A percentile compares a stretch with the other conserved stretches of the same genome.
Conservation (phyloP, 1,140 invertebrate genomes). For the Vollenhovia emeryi region DNA sequence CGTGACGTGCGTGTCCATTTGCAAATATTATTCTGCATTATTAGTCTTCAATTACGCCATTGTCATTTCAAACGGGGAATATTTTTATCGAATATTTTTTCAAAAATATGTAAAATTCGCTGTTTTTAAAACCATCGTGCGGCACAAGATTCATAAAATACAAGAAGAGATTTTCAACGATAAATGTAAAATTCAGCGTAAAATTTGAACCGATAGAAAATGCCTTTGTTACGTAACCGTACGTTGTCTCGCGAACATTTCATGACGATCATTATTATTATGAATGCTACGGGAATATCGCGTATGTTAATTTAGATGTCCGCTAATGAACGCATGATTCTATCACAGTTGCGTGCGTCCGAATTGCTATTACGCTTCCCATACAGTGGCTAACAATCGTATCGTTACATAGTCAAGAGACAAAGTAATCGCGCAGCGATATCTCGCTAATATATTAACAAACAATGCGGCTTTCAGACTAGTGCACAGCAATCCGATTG, state of each 20-base stretch:
- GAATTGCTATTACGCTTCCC: constrained; percentile 22
- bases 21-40: not conserved
- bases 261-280: not conserved
- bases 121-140: not conserved
- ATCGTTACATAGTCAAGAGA: constrained; percentile 12
- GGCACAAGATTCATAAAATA: not conserved
- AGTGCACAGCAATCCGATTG: not conserved
- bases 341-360: not conserved
- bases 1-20: not conserved
- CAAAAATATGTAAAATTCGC: not conserved
- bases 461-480: constrained; percentile 12
- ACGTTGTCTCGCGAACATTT: not conserved
- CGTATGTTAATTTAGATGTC: constrained; percentile 26
- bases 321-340: constrained; percentile 6
- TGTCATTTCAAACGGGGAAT: not conserved
- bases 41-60: not conserved
- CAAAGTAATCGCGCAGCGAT: constrained; percentile 29
- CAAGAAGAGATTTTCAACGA: not conserved
- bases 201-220: not conserved
- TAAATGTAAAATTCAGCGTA: not conserved
- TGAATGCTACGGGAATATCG: not conserved
- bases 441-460: constrained; percentile 43
- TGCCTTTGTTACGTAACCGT: not conserved
- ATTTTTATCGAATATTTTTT: not conserved
- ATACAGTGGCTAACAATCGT: constrained; percentile 20